These are phyloP conservation scores for Cryptus armator DNA, from an alignment of 2,888 invertebrate species.

Conservation along the genomic window DNA sequence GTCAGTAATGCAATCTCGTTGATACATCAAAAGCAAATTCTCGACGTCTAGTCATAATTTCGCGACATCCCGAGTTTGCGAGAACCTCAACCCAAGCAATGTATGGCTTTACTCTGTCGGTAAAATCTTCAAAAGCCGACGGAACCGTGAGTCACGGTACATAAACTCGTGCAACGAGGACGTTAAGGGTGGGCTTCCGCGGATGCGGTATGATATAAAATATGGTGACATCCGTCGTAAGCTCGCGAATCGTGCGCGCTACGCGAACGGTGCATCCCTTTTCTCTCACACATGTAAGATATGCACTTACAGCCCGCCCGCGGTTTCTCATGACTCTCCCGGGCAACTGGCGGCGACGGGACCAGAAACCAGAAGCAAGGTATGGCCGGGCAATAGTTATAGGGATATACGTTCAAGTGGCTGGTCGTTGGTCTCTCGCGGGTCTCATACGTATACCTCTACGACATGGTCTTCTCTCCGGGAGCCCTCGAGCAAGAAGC, in stretches of 20 bases:
- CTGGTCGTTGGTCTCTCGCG: conserved; percentile 22
- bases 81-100: neutral
- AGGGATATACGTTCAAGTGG: conserved; percentile 5
- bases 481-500: conserved; percentile 23
- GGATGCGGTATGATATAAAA: neutral
- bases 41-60: neutral
- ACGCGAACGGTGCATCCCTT: neutral
- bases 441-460: conserved; percentile 5
- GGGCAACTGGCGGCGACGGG: neutral
- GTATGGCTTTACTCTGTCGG: neutral
- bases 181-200: neutral
- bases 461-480: conserved; percentile 11
- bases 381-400: neutral
- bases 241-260: neutral
- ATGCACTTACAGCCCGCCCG: conserved; percentile 8
- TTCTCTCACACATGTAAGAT: conserved; percentile 1
- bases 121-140: neutral
- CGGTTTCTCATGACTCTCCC: neutral
- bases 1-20: too few relatives aligned
- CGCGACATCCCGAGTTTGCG: neutral
- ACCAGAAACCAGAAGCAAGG: neutral
- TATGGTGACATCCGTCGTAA: neutral
- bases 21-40: too few relatives aligned
- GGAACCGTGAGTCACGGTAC: neutral
- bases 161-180: neutral